Percentiles rank a stretch among this genome's conserved stretches.
These are phyloP conservation scores for Phaethon lepturus DNA, from an alignment of 2,113 vertebrate genomes.

Conservation along the genomic window DNA sequence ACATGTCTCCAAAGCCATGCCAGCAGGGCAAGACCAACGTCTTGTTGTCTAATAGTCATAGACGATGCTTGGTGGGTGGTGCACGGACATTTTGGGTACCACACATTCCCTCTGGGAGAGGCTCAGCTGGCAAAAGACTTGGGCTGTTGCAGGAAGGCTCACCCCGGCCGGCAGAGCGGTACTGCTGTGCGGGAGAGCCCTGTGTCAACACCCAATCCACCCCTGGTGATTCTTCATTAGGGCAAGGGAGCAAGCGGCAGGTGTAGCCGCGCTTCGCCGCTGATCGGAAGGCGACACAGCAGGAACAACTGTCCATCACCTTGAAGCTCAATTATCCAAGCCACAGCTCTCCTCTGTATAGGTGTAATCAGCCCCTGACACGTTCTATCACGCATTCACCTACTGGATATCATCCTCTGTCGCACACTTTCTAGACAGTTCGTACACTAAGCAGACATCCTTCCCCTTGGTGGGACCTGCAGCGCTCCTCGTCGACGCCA, in stretches of 20 bases:
- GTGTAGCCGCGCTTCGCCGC: rapidly evolving
- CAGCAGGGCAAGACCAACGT: background rate
- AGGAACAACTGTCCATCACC: background rate
- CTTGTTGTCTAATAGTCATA: background rate
- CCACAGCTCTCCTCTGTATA: background rate
- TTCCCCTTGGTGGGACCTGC: background rate
- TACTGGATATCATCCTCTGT: background rate
- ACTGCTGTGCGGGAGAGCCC: background rate
- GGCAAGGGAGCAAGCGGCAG: background rate
- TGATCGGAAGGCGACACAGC: background rate
- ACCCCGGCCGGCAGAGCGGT: rapidly evolving
- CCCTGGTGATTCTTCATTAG: background rate
- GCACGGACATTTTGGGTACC: background rate
- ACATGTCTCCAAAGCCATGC: background rate
- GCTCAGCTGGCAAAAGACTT: background rate
- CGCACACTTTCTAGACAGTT: background rate
- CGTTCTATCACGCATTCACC: background rate
- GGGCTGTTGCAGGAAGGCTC: background rate
- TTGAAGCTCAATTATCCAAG: background rate
- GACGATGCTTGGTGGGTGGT: background rate
- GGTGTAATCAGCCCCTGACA: background rate
- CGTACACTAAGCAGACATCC: background rate
- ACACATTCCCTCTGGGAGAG: too few relatives aligned
- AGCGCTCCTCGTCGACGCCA: background rate
- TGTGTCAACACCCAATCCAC: background rate